Evolutionary conservation across 1,140 invertebrate species (phyloP).

Genomic region (Asbolus verrucosus): DNA sequence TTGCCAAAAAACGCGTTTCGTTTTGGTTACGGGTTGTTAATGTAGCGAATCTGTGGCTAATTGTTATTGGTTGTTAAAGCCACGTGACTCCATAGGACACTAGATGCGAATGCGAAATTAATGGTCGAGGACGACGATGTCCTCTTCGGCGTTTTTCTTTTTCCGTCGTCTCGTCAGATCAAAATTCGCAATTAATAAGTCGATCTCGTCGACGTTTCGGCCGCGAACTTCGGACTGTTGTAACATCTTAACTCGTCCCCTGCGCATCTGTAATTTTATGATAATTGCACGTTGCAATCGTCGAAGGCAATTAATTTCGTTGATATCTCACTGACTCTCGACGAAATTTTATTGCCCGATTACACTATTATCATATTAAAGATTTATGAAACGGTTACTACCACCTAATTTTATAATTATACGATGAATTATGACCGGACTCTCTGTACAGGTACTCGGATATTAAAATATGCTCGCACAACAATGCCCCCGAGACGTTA

Average conservation of each 20-base stretch:
- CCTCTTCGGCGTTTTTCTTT: not conserved
- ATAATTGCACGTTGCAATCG: constrained; percentile 19
- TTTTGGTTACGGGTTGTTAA: constrained; percentile 59
- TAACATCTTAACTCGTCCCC: constrained; percentile 18
- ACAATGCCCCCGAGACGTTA: no score
- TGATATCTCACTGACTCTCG: constrained; percentile 26
- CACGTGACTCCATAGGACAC: constrained; percentile 56
- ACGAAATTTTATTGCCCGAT: constrained; percentile 19
- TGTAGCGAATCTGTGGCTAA: constrained; percentile 63
- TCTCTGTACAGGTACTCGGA: not conserved
- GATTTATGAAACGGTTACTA: constrained; percentile 30
- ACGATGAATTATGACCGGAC: constrained; percentile 4
- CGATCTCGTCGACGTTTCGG: no score
- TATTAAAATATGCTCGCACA: no score
- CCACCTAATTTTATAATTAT: constrained; percentile 38
- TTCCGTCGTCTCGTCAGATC: no score
- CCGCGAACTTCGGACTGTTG: no score
- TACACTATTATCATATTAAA: constrained; percentile 26
- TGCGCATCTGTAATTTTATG: constrained; percentile 14
- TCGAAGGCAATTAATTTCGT: constrained; percentile 15
- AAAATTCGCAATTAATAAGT: no score
- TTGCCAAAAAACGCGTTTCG: constrained; percentile 57
- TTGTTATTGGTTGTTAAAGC: constrained; percentile 64
- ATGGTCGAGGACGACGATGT: constrained; percentile 23
- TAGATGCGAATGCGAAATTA: constrained; percentile 38